phyloP scores from a whole-genome alignment of 2,113 vertebrate genomes.

The Nannobrachium achirus region DNA sequence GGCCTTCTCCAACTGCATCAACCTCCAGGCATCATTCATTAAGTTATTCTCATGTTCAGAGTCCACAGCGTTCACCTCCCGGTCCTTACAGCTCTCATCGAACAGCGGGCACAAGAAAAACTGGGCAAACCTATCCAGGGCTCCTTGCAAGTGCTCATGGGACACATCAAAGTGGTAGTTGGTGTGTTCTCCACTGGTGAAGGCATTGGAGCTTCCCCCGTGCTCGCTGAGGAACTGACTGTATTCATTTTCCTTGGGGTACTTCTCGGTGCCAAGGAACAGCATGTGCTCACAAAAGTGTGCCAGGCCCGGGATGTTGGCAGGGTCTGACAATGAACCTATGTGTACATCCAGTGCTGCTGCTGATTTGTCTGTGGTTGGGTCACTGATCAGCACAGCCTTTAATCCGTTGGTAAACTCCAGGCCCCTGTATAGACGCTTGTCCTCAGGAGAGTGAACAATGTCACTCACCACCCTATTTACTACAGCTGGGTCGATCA shows the following conservation, averaged over 20 bases:
- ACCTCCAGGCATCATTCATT: constrained; percentile 96
- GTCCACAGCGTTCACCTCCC: constrained; percentile 98
- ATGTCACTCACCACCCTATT: constrained; percentile 88
- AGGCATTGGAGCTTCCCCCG: constrained; percentile 96
- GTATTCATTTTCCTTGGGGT: constrained; percentile 98
- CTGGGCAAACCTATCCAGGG: constrained; percentile 96
- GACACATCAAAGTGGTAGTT: constrained; percentile 99
- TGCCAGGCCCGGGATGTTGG: constrained; percentile 93
- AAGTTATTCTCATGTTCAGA: constrained; percentile 97
- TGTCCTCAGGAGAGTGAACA: constrained; percentile 95
- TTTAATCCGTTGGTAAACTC: constrained; percentile 94
- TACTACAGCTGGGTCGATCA: constrained; percentile 83
- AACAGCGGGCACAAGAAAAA: constrained; percentile 98
- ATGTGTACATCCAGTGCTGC: constrained; percentile 95
- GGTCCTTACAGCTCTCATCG: constrained; percentile 97
- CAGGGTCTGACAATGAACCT: constrained; percentile 97
- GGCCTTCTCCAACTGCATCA: constrained; percentile 97
- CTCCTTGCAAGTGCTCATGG: constrained; percentile 95
- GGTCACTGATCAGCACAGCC: constrained; percentile 94
- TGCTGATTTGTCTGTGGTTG: constrained; percentile 97
- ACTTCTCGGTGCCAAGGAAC: constrained; percentile 97
- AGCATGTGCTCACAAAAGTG: constrained; percentile 99
- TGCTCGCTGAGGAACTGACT: constrained; percentile 98
- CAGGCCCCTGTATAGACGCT: constrained; percentile 91
- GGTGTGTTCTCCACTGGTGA: constrained; percentile 96